Percentiles rank a stretch among this genome's conserved stretches.
Conservation (phyloP, 2,797 vertebrate species). For the Alca torda region DNA sequence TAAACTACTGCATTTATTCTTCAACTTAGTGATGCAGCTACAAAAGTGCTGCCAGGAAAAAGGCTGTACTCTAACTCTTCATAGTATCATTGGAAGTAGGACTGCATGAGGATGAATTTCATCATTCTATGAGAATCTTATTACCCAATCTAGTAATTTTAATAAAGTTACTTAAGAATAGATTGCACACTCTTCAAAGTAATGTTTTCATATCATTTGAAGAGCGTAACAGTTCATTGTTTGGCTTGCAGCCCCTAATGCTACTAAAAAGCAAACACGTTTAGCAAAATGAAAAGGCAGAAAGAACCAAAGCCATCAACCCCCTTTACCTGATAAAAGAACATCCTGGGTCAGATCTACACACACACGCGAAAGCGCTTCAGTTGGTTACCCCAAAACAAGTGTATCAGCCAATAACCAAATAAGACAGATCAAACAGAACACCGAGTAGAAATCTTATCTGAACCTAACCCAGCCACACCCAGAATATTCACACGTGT, state of each 20-base stretch:
- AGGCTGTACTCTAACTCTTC: neutral
- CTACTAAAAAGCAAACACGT: neutral
- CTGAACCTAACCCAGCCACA: neutral
- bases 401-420: neutral
- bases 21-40: neutral
- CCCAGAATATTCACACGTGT: neutral
- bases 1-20: neutral
- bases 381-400: neutral
- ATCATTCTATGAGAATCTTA: neutral
- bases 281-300: neutral
- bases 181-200: neutral
- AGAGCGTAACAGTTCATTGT: neutral
- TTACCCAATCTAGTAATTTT: neutral
- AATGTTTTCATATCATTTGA: neutral
- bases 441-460: neutral
- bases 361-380: neutral
- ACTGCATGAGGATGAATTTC: neutral
- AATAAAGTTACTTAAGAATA: neutral
- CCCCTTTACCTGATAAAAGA: neutral
- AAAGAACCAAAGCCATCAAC: neutral
- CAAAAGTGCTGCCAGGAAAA: neutral
- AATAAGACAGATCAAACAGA: neutral
- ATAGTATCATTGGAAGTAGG: accelerated
- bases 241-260: neutral
- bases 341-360: neutral